Evolutionary conservation across 2,797 vertebrate species (phyloP).

Genomic region (Pseudocheirus occidentalis): DNA sequence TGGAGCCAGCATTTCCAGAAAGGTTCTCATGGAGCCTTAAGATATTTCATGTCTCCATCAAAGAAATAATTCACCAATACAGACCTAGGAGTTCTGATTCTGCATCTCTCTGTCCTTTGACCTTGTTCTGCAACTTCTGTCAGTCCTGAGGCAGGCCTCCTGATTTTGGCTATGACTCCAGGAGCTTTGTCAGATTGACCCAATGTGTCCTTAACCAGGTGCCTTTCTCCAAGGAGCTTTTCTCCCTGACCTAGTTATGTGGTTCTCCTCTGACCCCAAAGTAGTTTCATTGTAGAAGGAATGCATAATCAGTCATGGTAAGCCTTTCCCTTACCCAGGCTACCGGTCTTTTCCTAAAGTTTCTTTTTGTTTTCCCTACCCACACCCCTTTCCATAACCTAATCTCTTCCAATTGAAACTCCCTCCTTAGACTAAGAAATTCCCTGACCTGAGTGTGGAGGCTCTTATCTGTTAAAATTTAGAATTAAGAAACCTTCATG

Average conservation of each 20-base stretch:
- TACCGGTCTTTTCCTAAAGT: neutral
- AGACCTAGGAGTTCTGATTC: neutral
- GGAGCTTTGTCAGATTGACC: neutral
- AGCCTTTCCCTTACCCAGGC: neutral
- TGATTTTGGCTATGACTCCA: neutral
- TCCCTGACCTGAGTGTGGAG: neutral
- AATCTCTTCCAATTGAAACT: neutral
- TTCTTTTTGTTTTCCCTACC: neutral
- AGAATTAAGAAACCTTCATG: neutral
- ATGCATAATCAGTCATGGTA: neutral
- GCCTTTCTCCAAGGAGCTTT: neutral
- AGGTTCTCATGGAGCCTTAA: neutral
- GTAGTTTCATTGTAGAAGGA: neutral
- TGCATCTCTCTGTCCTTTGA: neutral
- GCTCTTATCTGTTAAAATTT: neutral
- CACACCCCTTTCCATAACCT: neutral
- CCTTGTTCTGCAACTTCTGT: neutral
- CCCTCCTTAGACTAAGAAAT: neutral
- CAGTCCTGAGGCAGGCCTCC: neutral
- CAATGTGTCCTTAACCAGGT: neutral
- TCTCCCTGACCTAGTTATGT: neutral
- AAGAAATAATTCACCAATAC: neutral
- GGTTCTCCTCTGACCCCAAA: neutral
- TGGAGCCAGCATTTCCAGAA: neutral
- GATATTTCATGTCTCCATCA: neutral